phyloP scores from a whole-genome alignment of 2,888 invertebrate genomes.

The Microplitis deprimator region DNA sequence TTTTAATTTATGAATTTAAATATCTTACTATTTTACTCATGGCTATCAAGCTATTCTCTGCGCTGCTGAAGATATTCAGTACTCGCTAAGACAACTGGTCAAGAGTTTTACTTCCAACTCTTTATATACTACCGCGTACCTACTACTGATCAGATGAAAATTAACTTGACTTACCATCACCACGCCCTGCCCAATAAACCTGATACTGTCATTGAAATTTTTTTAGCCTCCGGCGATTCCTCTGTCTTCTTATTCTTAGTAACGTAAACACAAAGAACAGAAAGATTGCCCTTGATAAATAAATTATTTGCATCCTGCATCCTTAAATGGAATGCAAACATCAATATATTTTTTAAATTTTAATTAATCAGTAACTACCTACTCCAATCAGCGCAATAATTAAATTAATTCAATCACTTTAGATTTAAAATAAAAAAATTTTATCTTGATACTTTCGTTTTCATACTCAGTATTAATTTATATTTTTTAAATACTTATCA shows the following conservation, averaged over 20 bases:
- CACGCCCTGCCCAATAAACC: conserved; percentile 59
- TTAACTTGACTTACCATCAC: conserved; percentile 45
- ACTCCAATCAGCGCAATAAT: too few species aligned
- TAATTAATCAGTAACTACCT: not conserved
- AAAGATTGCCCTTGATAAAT: conserved; percentile 16
- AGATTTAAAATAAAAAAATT: too few species aligned
- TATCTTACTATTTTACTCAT: conserved; percentile 62
- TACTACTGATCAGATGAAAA: conserved; percentile 10
- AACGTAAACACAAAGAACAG: not conserved
- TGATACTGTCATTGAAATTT: conserved; percentile 59
- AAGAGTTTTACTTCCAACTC: conserved; percentile 36
- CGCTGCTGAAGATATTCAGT: conserved; percentile 60
- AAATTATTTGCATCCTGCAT: not conserved
- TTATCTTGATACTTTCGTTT: too few species aligned
- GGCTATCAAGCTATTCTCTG: conserved; percentile 52
- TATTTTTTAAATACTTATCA: too few species aligned
- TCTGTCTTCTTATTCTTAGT: not conserved
- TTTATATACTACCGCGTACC: conserved; percentile 23
- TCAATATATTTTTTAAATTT: not conserved
- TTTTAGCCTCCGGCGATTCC: conserved; percentile 44
- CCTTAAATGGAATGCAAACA: not conserved
- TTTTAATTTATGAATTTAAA: not conserved
- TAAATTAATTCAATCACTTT: too few species aligned
- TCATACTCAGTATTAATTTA: too few species aligned
- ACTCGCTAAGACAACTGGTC: conserved; percentile 61